Percentiles rank a stretch among this genome's conserved stretches.
phyloP scores from a whole-genome alignment of 2,113 vertebrate genomes.

The Hiodon alosoides region DNA sequence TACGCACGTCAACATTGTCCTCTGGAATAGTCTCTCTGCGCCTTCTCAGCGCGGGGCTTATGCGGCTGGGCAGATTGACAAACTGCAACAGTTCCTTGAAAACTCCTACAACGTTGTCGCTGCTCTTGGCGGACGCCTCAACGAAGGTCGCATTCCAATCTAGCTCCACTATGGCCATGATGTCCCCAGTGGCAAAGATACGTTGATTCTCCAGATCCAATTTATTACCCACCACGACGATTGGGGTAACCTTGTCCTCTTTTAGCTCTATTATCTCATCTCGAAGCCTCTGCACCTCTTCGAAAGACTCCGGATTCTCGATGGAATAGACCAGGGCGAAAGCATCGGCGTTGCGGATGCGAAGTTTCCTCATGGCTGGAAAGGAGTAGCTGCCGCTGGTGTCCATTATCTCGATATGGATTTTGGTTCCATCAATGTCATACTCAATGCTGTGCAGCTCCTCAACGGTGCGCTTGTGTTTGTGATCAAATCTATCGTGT shows the following conservation, averaged over 20 bases:
- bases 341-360: slow-evolving; percentile 58
- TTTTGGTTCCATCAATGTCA: slow-evolving; percentile 32
- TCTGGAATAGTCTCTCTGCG: slow-evolving; percentile 38
- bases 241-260: slow-evolving; percentile 33
- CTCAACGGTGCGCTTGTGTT: slow-evolving; percentile 63
- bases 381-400: slow-evolving; percentile 68
- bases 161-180: slow-evolving; percentile 46
- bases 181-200: slow-evolving; percentile 32
- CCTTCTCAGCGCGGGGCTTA: slow-evolving; percentile 44
- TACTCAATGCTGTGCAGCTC: slow-evolving; percentile 61
- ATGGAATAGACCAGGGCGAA: slow-evolving; percentile 61
- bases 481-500: slow-evolving; percentile 51
- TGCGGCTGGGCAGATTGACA: slow-evolving; percentile 42
- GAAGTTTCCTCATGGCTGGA: slow-evolving; percentile 65
- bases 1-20: slow-evolving; percentile 17
- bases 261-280: slow-evolving; percentile 54
- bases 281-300: slow-evolving; percentile 53
- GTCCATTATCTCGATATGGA: slow-evolving; percentile 62
- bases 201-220: slow-evolving; percentile 43
- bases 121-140: slow-evolving; percentile 56
- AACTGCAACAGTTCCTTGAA: slow-evolving; percentile 54
- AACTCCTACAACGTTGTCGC: slow-evolving; percentile 47
- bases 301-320: slow-evolving; percentile 52
- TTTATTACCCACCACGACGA: slow-evolving; percentile 58
- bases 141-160: slow-evolving; percentile 56